Evolutionary conservation across 2,797 vertebrate species (phyloP), one percentile per base, ranked within the genome.

Genomic region (Dallia pectoralis): DNA sequence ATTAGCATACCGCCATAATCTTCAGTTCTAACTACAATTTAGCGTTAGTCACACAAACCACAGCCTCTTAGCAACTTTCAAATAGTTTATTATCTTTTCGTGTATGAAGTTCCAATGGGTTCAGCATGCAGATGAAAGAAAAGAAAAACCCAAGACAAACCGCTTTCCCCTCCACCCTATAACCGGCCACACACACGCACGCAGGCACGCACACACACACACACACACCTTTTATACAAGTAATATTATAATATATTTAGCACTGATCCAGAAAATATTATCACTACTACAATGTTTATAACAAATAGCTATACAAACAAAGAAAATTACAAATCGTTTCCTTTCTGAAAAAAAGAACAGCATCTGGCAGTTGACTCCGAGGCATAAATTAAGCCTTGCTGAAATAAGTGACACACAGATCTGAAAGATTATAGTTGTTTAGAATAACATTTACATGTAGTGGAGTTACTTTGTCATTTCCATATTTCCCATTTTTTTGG

Each of bases 251-350:
- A 91, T 70, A 27, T 74, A 59, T 82, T 89, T 84, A 89, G 86
- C 92, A 87, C 89, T 93, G 91, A 90, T n/a, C 86, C 85, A 85
- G 16, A 82, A 72, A 80, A 49, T 76, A 14, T 1, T 94, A 40
- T 14, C 40, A 93, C 92, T 90, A 79, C 93, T 92, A 92, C 92
- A n/a, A 93, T 87, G 90, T 94, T 82, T 87, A 88, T 91, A 94
- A 95, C 93, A 95, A 94, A 93, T 90, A 93, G 93, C 93, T 94
- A 92, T 95, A 95, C 93, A 96, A 95, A 82, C 92, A 94, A 70
- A 29, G 56, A 44, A 72, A 72, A 53, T 49, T 53, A 76, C 75
- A 93, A 87, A 69, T 73, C 56, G 86, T 79, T 91, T 86, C 87
- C 89, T 87, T 14, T 93, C 90, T 88, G 87, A 92, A 94, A 44